Percentiles rank a stretch among this genome's conserved stretches.
These are phyloP conservation scores for Oncorhynchus clarkii DNA, from an alignment of 2,113 vertebrate species.

Conservation along the genomic window DNA sequence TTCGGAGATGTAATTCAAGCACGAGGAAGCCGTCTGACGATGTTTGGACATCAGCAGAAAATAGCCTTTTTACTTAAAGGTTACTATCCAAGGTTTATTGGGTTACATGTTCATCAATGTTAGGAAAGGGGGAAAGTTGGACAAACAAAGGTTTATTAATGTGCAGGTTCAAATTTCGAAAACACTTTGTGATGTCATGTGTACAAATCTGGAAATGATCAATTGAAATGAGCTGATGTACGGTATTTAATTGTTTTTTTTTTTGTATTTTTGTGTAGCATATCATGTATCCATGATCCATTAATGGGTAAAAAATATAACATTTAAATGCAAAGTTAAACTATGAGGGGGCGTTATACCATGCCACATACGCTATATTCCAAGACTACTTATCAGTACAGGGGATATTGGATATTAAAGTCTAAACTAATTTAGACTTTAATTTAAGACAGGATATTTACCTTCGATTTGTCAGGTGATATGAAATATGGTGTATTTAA, in stretches of 20 bases:
- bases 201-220: slow-evolving; percentile 61
- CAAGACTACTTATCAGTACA: neutral
- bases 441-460: too few species aligned
- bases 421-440: too few species aligned
- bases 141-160: slow-evolving; percentile 68
- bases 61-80: slow-evolving; percentile 77
- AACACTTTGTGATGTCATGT: slow-evolving; percentile 52
- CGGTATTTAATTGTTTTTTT: neutral
- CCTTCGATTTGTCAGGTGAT: too few species aligned
- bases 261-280: neutral
- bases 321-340: too few species aligned
- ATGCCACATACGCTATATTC: neutral
- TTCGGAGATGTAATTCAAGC: slow-evolving; percentile 87
- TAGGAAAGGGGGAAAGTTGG: slow-evolving; percentile 27
- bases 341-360: too few species aligned
- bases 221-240: slow-evolving; percentile 44
- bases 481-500: too few species aligned
- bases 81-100: slow-evolving; percentile 58
- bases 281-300: neutral
- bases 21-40: slow-evolving; percentile 70
- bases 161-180: slow-evolving; percentile 71
- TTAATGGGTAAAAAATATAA: neutral
- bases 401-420: slow-evolving; percentile 7
- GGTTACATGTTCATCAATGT: slow-evolving; percentile 57
- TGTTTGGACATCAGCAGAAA: slow-evolving; percentile 76